Percentiles rank a stretch among this genome's conserved stretches.
phyloP scores from a whole-genome alignment of 2,113 vertebrate species.

The Salvelinus fontinalis region DNA sequence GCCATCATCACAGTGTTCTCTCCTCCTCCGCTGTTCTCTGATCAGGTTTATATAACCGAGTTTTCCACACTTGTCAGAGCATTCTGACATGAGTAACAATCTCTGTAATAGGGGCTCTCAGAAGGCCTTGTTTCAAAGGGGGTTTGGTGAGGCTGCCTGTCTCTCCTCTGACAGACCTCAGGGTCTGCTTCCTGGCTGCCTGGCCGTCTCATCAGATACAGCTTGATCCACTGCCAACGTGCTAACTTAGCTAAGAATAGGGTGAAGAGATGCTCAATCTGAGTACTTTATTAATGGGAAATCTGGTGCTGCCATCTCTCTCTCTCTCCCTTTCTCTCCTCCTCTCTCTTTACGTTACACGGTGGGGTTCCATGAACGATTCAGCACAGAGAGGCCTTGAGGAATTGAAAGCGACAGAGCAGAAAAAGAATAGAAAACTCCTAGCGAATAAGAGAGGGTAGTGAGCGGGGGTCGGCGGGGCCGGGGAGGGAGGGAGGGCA shows the following conservation, averaged over 20 bases:
- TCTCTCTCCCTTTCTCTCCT: slow-evolving; percentile 57
- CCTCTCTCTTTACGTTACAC: slow-evolving; percentile 55
- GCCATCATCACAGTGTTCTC: background rate
- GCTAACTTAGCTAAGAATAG: slow-evolving; percentile 29
- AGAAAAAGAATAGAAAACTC: slow-evolving; percentile 73
- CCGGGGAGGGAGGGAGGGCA: slow-evolving; percentile 29
- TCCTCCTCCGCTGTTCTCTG: slow-evolving; percentile 8
- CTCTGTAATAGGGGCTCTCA: slow-evolving; percentile 9
- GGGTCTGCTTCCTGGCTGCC: slow-evolving; percentile 33
- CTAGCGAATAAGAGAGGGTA: slow-evolving; percentile 39
- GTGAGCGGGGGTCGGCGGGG: slow-evolving; percentile 34
- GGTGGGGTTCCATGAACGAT: slow-evolving; percentile 75
- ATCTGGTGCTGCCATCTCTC: slow-evolving; percentile 43
- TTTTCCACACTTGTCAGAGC: slow-evolving; percentile 52
- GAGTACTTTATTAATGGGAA: slow-evolving; percentile 64
- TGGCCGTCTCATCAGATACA: slow-evolving; percentile 41
- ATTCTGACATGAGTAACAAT: slow-evolving; percentile 41
- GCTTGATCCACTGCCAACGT: slow-evolving; percentile 2
- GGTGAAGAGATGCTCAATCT: slow-evolving; percentile 28
- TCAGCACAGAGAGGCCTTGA: slow-evolving; percentile 70
- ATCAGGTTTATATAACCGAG: slow-evolving; percentile 41
- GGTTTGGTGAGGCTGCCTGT: slow-evolving; percentile 1
- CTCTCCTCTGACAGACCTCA: slow-evolving; percentile 1
- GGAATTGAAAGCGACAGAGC: slow-evolving; percentile 75
- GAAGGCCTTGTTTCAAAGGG: slow-evolving; percentile 10